Base-by-base conservation (phyloP, 30 jellyfish, hydroid and myxozoan genomes). In the Catostylus mosaicus region DNA sequence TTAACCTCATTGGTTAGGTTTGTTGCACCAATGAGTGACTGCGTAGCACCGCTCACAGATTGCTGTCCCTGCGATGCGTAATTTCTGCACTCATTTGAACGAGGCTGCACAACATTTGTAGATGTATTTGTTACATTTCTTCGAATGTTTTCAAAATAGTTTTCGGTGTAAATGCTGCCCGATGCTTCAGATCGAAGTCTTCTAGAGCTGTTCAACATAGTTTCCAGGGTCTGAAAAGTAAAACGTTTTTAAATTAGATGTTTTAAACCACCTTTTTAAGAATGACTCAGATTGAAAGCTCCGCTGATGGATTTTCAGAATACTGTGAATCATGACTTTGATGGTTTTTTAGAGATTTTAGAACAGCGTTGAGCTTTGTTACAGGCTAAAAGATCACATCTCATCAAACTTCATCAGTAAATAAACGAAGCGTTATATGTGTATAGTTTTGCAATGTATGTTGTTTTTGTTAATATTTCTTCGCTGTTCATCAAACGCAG, bases 71-170 rank as follows among this genome's bases (percentile, higher is more conserved):
- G n/a, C 37, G 66, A 32, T 9, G 86, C 69, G 75, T 67, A 51
- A 72, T 82, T 82, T 61, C 60, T 38, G 60, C 92, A 82, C 24
- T 45, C 80, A 35, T 11, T 62, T 27, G 86, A 52, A 2, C 86
- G 77, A 11, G 78, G 78, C 32, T 66, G 80, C 24, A 70, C 65
- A 3, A 51, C 71, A 35, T 54, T 27, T 6, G 79, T 23, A 0
- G 77, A 22, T 18, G 84, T 56, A 30, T 31, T 66, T 40, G 86
- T 67, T 46, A 82, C 85, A 80, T 70, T 82, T 30, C 63, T 34
- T 3, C 78, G 67, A 26, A 56, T 70, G 18, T 70, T 62, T 6
- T 38, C 29, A 61, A 82, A 69, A 31, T 82, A 82, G 43, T 38
- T 70, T 8, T 60, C 86, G 1, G 64, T 46, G 80, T 48, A 82